Conservation (phyloP, 2,888 invertebrate genomes). For the Platycheirus albimanus region DNA sequence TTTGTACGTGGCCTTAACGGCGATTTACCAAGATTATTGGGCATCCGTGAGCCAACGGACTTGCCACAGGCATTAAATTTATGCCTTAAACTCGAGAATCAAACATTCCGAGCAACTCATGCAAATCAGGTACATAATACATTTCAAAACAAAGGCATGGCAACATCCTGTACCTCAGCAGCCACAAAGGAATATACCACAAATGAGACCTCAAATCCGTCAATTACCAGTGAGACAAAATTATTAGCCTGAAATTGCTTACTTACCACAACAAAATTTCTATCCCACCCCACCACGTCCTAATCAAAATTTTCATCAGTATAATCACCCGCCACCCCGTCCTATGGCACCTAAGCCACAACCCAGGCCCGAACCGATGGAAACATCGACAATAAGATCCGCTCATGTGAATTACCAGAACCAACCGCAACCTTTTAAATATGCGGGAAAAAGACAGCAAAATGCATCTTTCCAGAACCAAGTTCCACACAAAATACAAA, state of each 20-base stretch:
- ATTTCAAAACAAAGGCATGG: background rate
- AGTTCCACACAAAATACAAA: too few species aligned
- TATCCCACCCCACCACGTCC: background rate
- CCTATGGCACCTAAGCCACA: slow-evolving; percentile 18
- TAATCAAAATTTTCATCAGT: background rate
- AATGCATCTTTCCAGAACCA: too few species aligned
- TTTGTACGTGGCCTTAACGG: too few species aligned
- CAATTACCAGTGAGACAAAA: background rate
- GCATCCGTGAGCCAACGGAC: slow-evolving; percentile 37
- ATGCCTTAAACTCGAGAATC: slow-evolving; percentile 55
- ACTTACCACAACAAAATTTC: slow-evolving; percentile 6
- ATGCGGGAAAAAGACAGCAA: background rate
- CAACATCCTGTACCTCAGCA: background rate
- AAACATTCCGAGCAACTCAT: background rate
- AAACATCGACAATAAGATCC: slow-evolving; percentile 20
- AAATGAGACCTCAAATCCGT: background rate
- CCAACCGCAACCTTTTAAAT: slow-evolving; percentile 26
- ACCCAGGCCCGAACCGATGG: slow-evolving; percentile 32
- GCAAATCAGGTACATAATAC: background rate
- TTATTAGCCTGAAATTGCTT: slow-evolving; percentile 26
- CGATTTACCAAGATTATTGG: background rate
- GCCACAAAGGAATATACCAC: slow-evolving; percentile 1
- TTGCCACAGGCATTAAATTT: slow-evolving; percentile 28
- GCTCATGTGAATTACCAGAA: slow-evolving; percentile 49
- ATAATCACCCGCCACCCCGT: slow-evolving; percentile 6